Conservation (phyloP, 2,888 invertebrate species). For the Phania funesta region DNA sequence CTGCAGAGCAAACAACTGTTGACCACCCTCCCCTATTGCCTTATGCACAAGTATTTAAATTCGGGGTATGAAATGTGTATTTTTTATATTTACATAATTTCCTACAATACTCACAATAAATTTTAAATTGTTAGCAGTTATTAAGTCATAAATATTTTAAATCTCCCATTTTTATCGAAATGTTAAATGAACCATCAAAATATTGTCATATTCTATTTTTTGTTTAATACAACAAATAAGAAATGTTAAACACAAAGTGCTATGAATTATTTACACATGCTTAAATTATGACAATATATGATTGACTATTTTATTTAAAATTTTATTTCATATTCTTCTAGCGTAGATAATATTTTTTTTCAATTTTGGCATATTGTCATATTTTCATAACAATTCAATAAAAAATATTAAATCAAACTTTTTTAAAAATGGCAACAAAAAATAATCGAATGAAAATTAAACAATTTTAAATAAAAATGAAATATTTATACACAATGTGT, state of each 20-base stretch:
- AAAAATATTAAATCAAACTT: conserved; percentile 24
- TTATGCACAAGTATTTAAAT: no score
- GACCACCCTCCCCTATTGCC: no score
- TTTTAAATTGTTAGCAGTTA: conserved; percentile 19
- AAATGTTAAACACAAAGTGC: conserved; percentile 51
- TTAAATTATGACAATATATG: conserved; percentile 58
- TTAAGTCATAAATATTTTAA: conserved; percentile 32
- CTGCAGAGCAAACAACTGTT: no score
- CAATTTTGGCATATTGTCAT: not conserved
- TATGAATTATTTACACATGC: conserved; percentile 61
- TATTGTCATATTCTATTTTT: conserved; percentile 1
- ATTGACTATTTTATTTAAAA: conserved; percentile 56
- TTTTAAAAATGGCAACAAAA: not conserved
- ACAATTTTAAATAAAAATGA: not conserved
- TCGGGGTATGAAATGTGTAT: no score
- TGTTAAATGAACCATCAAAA: conserved; percentile 45
- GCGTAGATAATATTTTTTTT: conserved; percentile 21
- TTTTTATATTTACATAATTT: not conserved
- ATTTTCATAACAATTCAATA: not conserved
- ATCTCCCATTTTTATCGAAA: not conserved
- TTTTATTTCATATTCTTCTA: conserved; percentile 11
- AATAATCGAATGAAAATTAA: not conserved
- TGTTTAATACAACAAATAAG: not conserved
- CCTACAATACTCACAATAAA: not conserved
- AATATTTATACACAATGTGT: no score